A percentile compares a stretch with the other conserved stretches of the same genome.
phyloP scores from a whole-genome alignment of 2,797 vertebrate genomes.

The Psittacula derbiana region DNA sequence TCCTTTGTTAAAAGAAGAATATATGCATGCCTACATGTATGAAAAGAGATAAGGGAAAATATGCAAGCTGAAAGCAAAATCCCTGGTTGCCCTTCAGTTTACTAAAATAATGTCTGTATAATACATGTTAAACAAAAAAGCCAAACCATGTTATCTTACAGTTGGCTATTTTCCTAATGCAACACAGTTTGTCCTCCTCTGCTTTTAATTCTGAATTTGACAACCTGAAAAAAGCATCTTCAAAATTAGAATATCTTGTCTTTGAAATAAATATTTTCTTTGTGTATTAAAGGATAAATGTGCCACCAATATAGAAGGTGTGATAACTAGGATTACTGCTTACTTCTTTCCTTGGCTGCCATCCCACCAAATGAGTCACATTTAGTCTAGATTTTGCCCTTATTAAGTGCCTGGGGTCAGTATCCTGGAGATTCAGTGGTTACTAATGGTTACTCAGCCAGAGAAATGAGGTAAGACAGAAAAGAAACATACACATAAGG shows the following conservation, averaged over 20 bases:
- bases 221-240: background rate
- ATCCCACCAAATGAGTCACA: background rate
- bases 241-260: background rate
- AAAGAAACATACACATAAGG: background rate
- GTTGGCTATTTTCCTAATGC: background rate
- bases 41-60: background rate
- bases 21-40: background rate
- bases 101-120: background rate
- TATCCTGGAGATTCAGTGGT: conserved; percentile 16
- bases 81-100: background rate
- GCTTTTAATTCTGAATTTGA: background rate
- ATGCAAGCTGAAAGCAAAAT: background rate
- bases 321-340: background rate
- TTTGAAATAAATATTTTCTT: background rate
- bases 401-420: background rate
- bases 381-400: conserved; percentile 10
- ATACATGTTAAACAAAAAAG: background rate
- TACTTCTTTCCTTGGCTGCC: conserved; percentile 9
- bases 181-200: background rate
- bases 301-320: background rate
- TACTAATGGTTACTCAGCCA: background rate
- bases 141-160: background rate
- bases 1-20: background rate
- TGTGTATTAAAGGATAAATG: background rate
- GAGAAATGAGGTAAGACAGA: background rate